Base-by-base conservation (phyloP, 2,888 invertebrate species). In the Leistus spinibarbis region DNA sequence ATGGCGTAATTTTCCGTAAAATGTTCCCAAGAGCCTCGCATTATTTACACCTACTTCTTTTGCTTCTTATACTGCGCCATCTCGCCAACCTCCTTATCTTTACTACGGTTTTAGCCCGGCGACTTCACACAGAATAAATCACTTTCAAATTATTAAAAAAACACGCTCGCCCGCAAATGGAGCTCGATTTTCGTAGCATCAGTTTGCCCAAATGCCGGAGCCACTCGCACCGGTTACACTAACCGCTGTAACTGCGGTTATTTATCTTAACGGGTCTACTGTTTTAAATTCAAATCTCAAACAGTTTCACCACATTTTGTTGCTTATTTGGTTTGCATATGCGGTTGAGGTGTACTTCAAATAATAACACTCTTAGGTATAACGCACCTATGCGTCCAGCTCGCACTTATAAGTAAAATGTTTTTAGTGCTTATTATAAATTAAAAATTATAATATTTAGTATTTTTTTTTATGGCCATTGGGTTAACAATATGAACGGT, bases 81-180 rank as follows among this genome's bases (percentile, higher is more conserved):
- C 19, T 17, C 16, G 69, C 57, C 23, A 24, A 19, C 57, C 24
- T 69, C 60, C 62, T 69, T 69, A 69, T 60, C 69, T 63, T 70
- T 53, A 40, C 40, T 40, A 54, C 53, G 63, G 63, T 13, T 40
- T 27, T 63, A 23, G 63, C 64, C 19, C 69, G 16, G 17, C n/a
- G 60, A 27, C 27, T 62, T 70, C 63, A 24, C 60, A 19, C 69
- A 17, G 63, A 71, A 71, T 71, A 71, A 71, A 71, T 71, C 70
- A 71, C 70, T 63, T 71, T 64, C 70, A 71, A 71, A 71, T 71
- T 71, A 71, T 64, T 71, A 64, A 40, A 71, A 71, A 71, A 71
- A 53, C 60, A 60, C 69, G 27, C 22, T 60, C 40, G 60, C 13
- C 5, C n/a, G 63, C 53, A 71, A 62, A 53, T 69, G 63, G 64